Conservation (phyloP, 2,113 vertebrate genomes). For the Sinocyclocheilus maitianheensis region DNA sequence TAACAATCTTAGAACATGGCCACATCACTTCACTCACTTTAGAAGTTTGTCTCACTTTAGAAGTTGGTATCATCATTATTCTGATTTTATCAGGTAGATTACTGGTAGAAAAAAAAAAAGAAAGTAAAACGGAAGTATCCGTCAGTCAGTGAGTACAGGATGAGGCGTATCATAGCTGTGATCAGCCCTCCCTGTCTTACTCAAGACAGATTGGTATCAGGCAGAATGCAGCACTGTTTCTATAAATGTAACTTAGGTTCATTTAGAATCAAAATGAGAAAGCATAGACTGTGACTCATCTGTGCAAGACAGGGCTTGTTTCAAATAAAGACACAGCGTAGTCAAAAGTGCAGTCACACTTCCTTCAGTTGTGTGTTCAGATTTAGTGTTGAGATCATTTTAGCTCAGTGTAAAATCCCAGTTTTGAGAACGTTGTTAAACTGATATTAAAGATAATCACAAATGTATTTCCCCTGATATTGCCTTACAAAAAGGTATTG, state of each 20-base stretch:
- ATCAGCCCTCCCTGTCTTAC: neutral
- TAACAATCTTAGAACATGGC: neutral
- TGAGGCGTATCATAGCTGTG: no score
- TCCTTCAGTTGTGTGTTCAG: neutral
- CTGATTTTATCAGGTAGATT: neutral
- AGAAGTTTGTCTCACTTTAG: no score
- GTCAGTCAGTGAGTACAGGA: neutral
- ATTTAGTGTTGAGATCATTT: neutral
- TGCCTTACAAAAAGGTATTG: neutral
- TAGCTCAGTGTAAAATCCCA: neutral
- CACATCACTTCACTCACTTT: no score
- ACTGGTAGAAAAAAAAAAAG: conserved; percentile 34
- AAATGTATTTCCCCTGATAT: neutral
- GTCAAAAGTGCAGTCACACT: neutral
- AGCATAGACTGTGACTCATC: neutral
- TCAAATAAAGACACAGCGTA: neutral
- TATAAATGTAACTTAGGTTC: neutral
- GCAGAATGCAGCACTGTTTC: neutral
- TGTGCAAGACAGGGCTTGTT: neutral
- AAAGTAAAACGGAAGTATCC: neutral
- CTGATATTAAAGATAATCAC: neutral
- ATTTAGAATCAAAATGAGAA: neutral
- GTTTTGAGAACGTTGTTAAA: neutral
- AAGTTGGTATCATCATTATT: no score
- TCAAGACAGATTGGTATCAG: conserved; percentile 54